A percentile compares a stretch with the other conserved stretches of the same genome.
Conservation (phyloP, 1,140 invertebrate species). For the Brachionus sp. region DNA sequence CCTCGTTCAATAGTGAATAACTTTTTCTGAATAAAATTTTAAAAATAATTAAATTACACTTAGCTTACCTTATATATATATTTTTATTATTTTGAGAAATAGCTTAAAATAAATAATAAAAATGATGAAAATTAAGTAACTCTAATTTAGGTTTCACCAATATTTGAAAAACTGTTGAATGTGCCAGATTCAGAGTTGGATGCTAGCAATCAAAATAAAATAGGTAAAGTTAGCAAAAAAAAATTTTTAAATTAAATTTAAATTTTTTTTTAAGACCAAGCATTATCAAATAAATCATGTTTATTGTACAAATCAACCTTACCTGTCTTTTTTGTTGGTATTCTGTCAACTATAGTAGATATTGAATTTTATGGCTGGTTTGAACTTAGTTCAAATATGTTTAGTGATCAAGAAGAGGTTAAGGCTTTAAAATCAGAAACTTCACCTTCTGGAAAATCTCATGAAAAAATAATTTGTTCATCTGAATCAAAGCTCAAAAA, state of each 20-base stretch:
- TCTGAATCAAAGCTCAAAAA: conserved; percentile 6
- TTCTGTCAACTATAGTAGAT: conserved; percentile 31
- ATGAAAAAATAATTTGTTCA: conserved; percentile 29
- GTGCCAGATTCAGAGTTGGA: background rate
- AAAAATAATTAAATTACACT: too few species aligned
- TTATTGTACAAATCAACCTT: conserved; percentile 23
- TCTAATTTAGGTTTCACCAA: background rate
- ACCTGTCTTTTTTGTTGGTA: conserved; percentile 37
- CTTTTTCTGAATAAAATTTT: too few species aligned
- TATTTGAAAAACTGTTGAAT: conserved; percentile 42
- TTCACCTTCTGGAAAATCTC: background rate
- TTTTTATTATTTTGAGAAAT: background rate
- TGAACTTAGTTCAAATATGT: background rate
- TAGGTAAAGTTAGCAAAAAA: background rate
- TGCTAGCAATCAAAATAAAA: background rate
- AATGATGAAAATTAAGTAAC: background rate
- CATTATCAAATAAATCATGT: background rate
- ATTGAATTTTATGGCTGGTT: conserved; percentile 35
- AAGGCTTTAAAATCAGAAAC: background rate
- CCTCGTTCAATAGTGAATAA: too few species aligned
- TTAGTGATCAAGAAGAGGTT: background rate
- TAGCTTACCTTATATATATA: background rate
- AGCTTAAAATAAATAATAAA: background rate
- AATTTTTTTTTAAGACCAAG: background rate
- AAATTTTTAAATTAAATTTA: background rate